A percentile compares a stretch with the other conserved stretches of the same genome.
Conservation (phyloP, 2,113 vertebrate genomes). For the Melanerpes formicivorus region DNA sequence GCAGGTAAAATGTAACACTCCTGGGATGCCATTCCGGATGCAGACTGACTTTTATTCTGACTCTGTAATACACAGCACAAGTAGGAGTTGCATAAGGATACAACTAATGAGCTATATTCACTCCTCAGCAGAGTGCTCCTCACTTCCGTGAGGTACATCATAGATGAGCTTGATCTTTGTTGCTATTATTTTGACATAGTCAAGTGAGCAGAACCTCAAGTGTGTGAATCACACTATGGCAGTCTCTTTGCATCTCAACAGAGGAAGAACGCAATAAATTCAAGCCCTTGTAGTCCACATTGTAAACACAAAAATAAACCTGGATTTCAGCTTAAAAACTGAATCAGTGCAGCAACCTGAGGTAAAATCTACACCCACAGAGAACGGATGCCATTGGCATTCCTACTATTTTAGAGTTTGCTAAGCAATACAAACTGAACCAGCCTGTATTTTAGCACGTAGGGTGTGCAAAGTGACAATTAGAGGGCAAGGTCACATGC, state of each 20-base stretch:
- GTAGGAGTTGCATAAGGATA: neutral
- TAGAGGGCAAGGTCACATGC: neutral
- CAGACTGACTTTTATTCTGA: neutral
- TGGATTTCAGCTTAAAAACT: neutral
- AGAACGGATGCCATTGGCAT: neutral
- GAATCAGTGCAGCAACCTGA: neutral
- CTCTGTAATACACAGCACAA: neutral
- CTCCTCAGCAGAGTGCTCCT: neutral
- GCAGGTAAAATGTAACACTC: neutral
- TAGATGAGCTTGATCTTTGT: neutral
- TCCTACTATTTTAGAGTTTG: neutral
- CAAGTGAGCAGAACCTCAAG: neutral
- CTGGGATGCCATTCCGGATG: neutral
- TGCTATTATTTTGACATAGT: neutral
- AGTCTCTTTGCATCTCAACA: neutral
- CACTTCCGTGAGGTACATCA: neutral
- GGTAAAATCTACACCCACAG: neutral
- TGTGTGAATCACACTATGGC: neutral
- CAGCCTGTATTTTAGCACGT: neutral
- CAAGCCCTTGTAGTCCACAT: neutral
- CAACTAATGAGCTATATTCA: neutral
- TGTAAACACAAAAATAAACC: neutral
- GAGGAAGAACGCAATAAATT: slow-evolving; percentile 21
- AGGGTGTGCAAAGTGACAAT: neutral
- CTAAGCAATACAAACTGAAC: neutral